Evolutionary conservation across 2,797 vertebrate species (phyloP).

Genomic region (Channa striata): DNA sequence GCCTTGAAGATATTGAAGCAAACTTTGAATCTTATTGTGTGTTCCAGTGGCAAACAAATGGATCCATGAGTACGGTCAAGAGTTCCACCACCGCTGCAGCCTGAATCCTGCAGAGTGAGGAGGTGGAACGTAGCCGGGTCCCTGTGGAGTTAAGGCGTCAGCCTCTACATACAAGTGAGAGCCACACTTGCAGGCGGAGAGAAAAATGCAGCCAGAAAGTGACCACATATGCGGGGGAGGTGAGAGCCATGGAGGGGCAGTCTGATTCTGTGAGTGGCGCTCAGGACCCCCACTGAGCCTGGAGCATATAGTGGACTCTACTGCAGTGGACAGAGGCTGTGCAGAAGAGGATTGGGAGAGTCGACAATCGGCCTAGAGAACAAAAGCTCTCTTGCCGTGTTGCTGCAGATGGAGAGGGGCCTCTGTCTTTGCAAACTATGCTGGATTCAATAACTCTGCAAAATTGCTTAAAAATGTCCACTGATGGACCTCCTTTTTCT

Average conservation of each 20-base stretch:
- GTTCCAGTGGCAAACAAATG: slow-evolving; percentile 95
- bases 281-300: slow-evolving; percentile 57
- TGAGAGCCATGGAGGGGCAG: slow-evolving; percentile 19
- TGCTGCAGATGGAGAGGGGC: slow-evolving; percentile 64
- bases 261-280: slow-evolving; percentile 64
- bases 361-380: slow-evolving; percentile 63
- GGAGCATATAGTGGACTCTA: slow-evolving; percentile 27
- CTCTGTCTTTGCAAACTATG: slow-evolving; percentile 55
- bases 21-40: slow-evolving; percentile 22
- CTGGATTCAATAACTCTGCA: slow-evolving; percentile 65
- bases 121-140: slow-evolving; percentile 45
- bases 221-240: slow-evolving; percentile 36
- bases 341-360: slow-evolving; percentile 33
- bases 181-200: slow-evolving; percentile 43
- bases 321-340: slow-evolving; percentile 48
- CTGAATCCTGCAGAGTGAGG: slow-evolving; percentile 85
- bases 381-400: slow-evolving; percentile 48
- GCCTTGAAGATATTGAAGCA: not conserved
- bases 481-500: slow-evolving; percentile 30
- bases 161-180: slow-evolving; percentile 60
- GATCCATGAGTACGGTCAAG: slow-evolving; percentile 95
- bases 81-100: slow-evolving; percentile 90
- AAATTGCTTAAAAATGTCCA: slow-evolving; percentile 45
- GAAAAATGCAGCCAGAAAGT: slow-evolving; percentile 38
- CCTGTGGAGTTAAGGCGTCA: slow-evolving; percentile 69